A percentile compares a stretch with the other conserved stretches of the same genome.
Conservation (phyloP, 2,113 vertebrate genomes). For the Telmatochromis sp. region DNA sequence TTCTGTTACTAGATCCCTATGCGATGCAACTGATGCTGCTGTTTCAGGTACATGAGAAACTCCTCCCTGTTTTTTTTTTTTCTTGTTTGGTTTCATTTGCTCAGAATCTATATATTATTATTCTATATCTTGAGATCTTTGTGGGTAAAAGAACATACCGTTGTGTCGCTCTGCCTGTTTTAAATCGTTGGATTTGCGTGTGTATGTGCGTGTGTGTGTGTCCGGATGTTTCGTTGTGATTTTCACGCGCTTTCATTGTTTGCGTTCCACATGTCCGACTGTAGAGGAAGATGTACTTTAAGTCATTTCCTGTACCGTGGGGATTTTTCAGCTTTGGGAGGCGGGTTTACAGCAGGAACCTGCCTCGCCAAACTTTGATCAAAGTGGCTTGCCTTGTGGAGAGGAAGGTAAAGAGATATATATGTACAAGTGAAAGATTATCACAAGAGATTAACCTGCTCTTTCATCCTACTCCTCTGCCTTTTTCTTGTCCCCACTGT, state of each 20-base stretch:
- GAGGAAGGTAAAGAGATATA: not conserved
- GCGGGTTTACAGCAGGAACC: not conserved
- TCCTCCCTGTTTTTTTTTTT: conserved; percentile 18
- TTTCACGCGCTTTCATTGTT: conserved; percentile 17
- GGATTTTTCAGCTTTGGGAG: conserved; percentile 12
- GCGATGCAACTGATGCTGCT: conserved; percentile 68
- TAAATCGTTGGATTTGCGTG: conserved; percentile 32
- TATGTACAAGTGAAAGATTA: not conserved
- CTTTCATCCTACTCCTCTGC: not conserved
- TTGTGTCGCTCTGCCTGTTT: conserved; percentile 61
- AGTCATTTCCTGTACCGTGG: not conserved
- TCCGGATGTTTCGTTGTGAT: conserved; percentile 40
- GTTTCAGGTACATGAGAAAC: conserved; percentile 52
- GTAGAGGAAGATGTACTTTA: not conserved
- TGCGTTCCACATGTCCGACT: conserved; percentile 19
- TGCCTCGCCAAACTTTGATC: not conserved
- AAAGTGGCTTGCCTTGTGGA: conserved; percentile 12
- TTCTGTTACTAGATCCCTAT: conserved; percentile 53
- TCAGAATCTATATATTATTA: conserved; percentile 51
- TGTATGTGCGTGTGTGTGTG: not conserved
- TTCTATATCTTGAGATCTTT: conserved; percentile 55
- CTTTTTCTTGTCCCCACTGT: conserved; percentile 4
- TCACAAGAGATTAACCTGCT: not conserved
- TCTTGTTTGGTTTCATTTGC: conserved; percentile 47
- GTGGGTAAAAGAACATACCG: conserved; percentile 56